Base-by-base conservation (phyloP, 2,797 vertebrate genomes). In the Euphonia xanthogaster region DNA sequence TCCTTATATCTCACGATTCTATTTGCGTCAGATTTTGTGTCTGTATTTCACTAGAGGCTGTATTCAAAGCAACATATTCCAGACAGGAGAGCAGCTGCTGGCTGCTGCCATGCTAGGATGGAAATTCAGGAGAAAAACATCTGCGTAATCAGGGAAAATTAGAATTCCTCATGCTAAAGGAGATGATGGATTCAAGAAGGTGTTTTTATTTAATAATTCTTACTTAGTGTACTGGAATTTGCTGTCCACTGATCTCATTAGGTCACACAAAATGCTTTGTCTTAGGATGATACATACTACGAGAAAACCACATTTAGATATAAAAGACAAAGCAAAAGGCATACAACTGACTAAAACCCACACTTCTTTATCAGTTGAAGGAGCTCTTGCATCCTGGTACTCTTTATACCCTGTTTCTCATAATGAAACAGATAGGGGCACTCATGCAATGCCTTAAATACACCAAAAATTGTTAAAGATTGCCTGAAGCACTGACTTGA, bases 1-100 rank as follows among this genome's bases (percentile, higher is more conserved):
- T 94, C 39, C 83, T 97, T 94, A 60, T 33, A 54, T 91, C 92
- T 96, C 40, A 67, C 63, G 79, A 85, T 48, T 91, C 73, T 94
- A 63, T 86, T 90, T 94, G 30, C 4, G 4, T 96, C 73, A 71
- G 44, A 90, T 96, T 70, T 86, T 74, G 75, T 48, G 48, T 67
- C 19, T 62, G 47, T 53, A 40, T 84, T 93, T 96, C 67, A 63
- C 76, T 28, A n/a, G 74, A 42, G 68, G 33, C 66, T 86, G 45
- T 48, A 10, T 90, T 91, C 62, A 77, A 74, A 77, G 70, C 91
- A 81, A 35, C 25, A 3, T 35, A 47, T 72, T 74, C 44, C 39
- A 87, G 88, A 55, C 62, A 81, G 65, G 66, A 85, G 80, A 79
- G 47, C 37, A 70, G 66, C 65, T 93, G 70, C 55, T 83, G 88